Evolutionary conservation across 2,797 vertebrate species (phyloP).

Genomic region (Phataginus tricuspis): DNA sequence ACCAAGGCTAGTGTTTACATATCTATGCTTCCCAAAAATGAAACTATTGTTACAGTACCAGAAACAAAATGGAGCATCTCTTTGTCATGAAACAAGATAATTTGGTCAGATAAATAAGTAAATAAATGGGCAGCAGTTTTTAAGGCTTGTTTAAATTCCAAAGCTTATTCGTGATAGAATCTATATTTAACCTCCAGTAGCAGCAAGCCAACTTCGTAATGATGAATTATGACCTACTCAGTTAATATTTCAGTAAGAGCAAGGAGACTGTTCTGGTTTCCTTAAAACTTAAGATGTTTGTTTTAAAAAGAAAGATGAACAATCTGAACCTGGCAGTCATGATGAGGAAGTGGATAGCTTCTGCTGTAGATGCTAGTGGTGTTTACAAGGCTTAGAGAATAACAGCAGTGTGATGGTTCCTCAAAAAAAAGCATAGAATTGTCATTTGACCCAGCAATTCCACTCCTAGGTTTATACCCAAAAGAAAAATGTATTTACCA

Average conservation of each 20-base stretch:
- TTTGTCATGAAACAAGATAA: not conserved
- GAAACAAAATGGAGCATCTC: not conserved
- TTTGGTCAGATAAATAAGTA: conserved; percentile 32
- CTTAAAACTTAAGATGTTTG: not conserved
- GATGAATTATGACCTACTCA: not conserved
- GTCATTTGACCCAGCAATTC: not conserved
- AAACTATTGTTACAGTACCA: not conserved
- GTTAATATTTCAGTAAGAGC: not conserved
- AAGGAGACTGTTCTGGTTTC: not conserved
- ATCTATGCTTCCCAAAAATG: not conserved
- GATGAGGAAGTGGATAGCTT: not conserved
- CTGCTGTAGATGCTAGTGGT: not conserved
- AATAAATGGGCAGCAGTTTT: not conserved
- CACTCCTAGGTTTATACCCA: not conserved
- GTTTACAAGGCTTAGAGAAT: not conserved
- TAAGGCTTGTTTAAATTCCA: not conserved
- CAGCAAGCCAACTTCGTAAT: not conserved
- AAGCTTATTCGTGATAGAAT: not conserved
- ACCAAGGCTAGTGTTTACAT: not conserved
- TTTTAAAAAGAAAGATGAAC: conserved; percentile 1
- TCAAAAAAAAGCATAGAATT: conserved; percentile 13
- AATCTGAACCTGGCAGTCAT: not conserved
- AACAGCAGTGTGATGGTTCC: not conserved
- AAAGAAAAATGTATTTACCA: not conserved
- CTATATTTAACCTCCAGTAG: not conserved